phyloP scores from a whole-genome alignment of 2,113 vertebrate species.

The Trichechus manatus region DNA sequence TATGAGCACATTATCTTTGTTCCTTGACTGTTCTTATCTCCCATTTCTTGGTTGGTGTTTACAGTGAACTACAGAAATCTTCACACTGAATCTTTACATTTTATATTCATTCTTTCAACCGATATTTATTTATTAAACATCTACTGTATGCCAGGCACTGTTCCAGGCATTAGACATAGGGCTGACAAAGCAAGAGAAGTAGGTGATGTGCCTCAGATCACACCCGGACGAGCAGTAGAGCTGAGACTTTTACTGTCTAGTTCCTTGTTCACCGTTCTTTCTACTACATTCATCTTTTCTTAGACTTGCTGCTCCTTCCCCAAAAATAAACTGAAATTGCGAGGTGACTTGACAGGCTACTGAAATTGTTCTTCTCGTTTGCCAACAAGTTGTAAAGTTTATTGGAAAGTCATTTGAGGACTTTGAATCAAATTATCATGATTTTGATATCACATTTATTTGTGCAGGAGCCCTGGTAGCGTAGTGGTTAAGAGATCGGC shows the following conservation, averaged over 20 bases:
- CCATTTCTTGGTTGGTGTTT: slow-evolving; percentile 43
- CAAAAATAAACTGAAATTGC: not conserved
- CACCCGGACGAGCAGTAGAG: accelerated
- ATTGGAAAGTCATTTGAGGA: not conserved
- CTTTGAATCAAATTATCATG: not conserved
- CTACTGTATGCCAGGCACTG: not conserved
- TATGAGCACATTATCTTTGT: not conserved
- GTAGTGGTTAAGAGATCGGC: too few species aligned
- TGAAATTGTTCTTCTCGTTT: not conserved
- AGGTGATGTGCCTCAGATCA: not conserved
- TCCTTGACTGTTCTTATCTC: not conserved
- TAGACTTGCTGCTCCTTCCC: not conserved
- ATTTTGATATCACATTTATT: not conserved
- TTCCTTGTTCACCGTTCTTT: not conserved
- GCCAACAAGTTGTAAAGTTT: not conserved
- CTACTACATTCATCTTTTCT: not conserved
- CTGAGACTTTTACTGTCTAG: not conserved
- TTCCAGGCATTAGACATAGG: not conserved
- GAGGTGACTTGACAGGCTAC: not conserved
- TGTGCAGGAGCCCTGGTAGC: not conserved
- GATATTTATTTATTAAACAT: slow-evolving; percentile 48
- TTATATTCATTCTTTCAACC: not conserved
- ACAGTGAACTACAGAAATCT: slow-evolving; percentile 44
- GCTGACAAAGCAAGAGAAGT: not conserved
- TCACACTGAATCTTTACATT: slow-evolving; percentile 14